Base-by-base conservation (phyloP, 2,113 vertebrate species). In the Myotis yumanensis region DNA sequence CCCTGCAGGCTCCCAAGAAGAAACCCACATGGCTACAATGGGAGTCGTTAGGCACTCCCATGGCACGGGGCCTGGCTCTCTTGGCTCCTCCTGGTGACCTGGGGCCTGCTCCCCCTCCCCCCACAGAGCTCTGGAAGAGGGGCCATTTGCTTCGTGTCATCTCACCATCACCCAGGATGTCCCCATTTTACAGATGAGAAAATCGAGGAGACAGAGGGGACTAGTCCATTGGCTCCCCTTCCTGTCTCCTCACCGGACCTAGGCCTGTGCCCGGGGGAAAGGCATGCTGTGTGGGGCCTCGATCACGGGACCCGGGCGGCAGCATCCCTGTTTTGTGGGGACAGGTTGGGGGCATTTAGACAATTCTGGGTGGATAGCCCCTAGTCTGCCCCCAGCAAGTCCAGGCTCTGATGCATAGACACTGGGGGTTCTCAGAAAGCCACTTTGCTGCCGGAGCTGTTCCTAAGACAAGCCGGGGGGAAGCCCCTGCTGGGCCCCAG, bases 341-440 rank as follows among this genome's bases (percentile, higher is more conserved):
- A 3, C 0, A 76, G 73, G 28, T 2, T 16, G 25, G 64, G 30
- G 43, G 5, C 40, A 35, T 0, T 0, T 0, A 3, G 87, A 48
- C 57, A 14, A 37, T 2, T 23, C 20, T 48, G 16, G 4, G 37
- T 46, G n/a, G 4, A 35, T 2, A 8, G 32, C n/a, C 51, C 11
- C 11, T 4, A 20, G 10, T 79, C 54, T 15, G 11, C 11, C 4
- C 43, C 18, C 8, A 35, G 69, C 0, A 1, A 59, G 0, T 43
- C 62, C 30, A 69, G 18, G 20, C 5, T 51, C 37, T 1, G 2
- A 7, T 11, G 18, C 11, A 77, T 11, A 77, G 46, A 76, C 30
- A 89, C 54, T 30, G 0, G 4, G 62, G 20, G 28, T 59, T 80
- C 86, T 80, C 37, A 54, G 9, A 59, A 86, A 35, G 25, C 25